Conservation (phyloP, 30 jellyfish, hydroid and myxozoan genomes). For the Hydra vulgaris region DNA sequence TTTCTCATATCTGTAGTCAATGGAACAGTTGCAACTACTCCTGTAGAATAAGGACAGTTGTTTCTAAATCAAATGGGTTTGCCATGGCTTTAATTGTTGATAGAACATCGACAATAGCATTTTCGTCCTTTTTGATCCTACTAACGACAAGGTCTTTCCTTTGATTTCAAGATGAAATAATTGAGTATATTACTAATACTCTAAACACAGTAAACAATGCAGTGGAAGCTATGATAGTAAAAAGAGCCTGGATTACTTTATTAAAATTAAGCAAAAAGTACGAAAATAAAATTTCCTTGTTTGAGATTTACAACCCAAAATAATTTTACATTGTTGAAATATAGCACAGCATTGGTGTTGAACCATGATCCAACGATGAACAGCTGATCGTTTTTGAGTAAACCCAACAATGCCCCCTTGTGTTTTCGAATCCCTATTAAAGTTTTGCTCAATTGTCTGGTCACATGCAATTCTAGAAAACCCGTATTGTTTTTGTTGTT, state of each 20-base stretch:
- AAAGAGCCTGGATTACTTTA: no score
- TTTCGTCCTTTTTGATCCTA: slow-evolving; percentile 5
- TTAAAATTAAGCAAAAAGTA: not conserved
- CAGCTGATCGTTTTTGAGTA: no score
- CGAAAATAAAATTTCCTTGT: not conserved
- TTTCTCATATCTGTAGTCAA: not conserved
- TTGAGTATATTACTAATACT: no score
- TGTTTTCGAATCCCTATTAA: no score
- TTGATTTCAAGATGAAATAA: not conserved
- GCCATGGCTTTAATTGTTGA: slow-evolving; percentile 3
- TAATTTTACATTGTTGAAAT: not conserved
- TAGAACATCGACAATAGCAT: not conserved
- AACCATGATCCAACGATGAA: no score
- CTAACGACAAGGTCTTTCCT: not conserved
- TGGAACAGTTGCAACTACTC: not conserved
- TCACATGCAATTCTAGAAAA: no score
- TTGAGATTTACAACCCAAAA: not conserved
- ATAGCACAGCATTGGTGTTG: slow-evolving; percentile 5
- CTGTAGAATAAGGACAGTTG: not conserved
- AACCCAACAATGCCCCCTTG: no score
- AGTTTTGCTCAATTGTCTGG: no score
- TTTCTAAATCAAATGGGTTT: slow-evolving; percentile 3
- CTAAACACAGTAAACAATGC: no score
- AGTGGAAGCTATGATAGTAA: no score
- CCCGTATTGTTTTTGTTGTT: no score